phyloP scores from a whole-genome alignment of 2,888 invertebrate genomes.

The Tethea ocularis region DNA sequence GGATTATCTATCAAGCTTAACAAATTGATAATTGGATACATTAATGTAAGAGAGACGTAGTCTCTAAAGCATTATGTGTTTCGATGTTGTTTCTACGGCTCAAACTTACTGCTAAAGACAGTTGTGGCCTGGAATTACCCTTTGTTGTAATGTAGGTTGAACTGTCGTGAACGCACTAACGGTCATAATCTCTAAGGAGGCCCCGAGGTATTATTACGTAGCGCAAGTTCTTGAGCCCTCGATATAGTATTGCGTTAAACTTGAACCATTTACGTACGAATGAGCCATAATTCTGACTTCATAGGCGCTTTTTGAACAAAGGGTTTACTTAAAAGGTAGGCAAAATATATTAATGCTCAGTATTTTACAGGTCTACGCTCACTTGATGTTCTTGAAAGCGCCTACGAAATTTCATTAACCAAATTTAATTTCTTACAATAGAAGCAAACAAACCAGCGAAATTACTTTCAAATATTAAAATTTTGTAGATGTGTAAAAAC shows the following conservation, averaged over 20 bases:
- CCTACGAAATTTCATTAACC: background rate
- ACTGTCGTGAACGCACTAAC: slow-evolving; percentile 45
- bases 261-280: slow-evolving; percentile 50
- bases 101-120: slow-evolving; percentile 28
- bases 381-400: background rate
- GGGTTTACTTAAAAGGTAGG: slow-evolving; percentile 14
- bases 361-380: background rate
- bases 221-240: slow-evolving; percentile 47
- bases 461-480: background rate
- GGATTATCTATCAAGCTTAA: slow-evolving; percentile 24
- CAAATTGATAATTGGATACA: slow-evolving; percentile 5
- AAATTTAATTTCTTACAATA: background rate
- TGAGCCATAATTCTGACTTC: slow-evolving; percentile 45
- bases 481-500: too few relatives aligned
- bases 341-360: background rate
- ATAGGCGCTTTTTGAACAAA: slow-evolving; percentile 34
- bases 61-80: slow-evolving; percentile 17
- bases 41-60: slow-evolving; percentile 12
- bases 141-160: slow-evolving; percentile 43
- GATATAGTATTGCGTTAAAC: slow-evolving; percentile 48
- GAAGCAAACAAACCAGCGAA: background rate
- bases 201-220: slow-evolving; percentile 53
- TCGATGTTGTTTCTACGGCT: slow-evolving; percentile 11
- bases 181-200: slow-evolving; percentile 49
- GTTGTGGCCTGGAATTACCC: slow-evolving; percentile 36